phyloP scores from a whole-genome alignment of 2,113 vertebrate species.

The Rhodinocichla rosea region DNA sequence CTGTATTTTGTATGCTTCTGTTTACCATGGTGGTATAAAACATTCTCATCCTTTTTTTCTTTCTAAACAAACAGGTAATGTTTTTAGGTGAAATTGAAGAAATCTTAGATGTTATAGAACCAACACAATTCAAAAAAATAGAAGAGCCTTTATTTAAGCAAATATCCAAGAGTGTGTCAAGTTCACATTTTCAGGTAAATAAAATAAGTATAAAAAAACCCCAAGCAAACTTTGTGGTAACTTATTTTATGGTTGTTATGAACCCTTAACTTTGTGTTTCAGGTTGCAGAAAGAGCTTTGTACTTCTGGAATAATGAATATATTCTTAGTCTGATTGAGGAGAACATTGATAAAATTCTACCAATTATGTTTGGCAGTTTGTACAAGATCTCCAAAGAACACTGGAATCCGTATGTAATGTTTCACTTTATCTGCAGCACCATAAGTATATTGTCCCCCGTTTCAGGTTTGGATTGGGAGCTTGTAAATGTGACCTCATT shows the following conservation, averaged over 20 bases:
- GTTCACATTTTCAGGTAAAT: conserved; percentile 96
- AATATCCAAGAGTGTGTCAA: conserved; percentile 94
- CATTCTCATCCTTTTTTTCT: neutral
- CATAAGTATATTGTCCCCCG: neutral
- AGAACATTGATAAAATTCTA: conserved; percentile 94
- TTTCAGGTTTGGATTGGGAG: neutral
- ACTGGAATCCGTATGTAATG: conserved; percentile 95
- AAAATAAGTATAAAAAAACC: neutral
- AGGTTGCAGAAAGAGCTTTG: conserved; percentile 96
- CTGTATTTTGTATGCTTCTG: neutral
- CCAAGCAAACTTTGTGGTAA: neutral
- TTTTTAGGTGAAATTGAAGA: conserved; percentile 98
- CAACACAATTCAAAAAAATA: conserved; percentile 97
- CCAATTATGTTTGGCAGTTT: conserved; percentile 98
- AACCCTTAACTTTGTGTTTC: conserved; percentile 54
- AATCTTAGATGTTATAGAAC: conserved; percentile 97
- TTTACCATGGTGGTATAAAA: neutral
- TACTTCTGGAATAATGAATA: conserved; percentile 99
- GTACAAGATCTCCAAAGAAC: conserved; percentile 99
- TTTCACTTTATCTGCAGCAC: neutral
- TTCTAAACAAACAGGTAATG: conserved; percentile 85
- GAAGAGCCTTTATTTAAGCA: conserved; percentile 97
- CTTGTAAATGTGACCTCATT: neutral
- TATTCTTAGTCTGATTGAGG: conserved; percentile 97
- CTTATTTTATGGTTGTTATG: neutral